phyloP scores from a whole-genome alignment of 2,888 invertebrate genomes.

The Allacma fusca region DNA sequence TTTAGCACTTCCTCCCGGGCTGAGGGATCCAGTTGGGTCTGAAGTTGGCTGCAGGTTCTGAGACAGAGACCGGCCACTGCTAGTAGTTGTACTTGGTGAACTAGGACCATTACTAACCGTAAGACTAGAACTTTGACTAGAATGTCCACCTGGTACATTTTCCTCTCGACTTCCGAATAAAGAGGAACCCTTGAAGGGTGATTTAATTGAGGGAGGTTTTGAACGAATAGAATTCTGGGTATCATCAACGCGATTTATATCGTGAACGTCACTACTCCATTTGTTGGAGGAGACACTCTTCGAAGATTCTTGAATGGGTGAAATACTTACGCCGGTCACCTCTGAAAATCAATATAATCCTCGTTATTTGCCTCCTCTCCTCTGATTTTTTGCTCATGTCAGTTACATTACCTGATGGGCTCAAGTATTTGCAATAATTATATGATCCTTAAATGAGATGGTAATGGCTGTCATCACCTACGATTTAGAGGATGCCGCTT shows the following conservation, averaged over 20 bases:
- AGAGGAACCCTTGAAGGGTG: slow-evolving; percentile 20
- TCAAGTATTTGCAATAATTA: neutral
- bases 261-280: slow-evolving; percentile 34
- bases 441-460: neutral
- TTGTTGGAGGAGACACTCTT: slow-evolving; percentile 13
- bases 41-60: slow-evolving; percentile 16
- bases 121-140: slow-evolving; percentile 40
- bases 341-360: slow-evolving; percentile 24
- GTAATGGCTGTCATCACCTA: neutral
- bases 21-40: neutral
- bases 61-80: slow-evolving; percentile 33
- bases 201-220: slow-evolving; percentile 32
- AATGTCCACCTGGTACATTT: slow-evolving; percentile 17
- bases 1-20: slow-evolving; percentile 6
- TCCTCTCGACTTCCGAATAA: neutral
- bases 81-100: slow-evolving; percentile 34
- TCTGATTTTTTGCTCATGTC: neutral
- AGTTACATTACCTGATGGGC: neutral
- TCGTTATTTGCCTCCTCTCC: neutral
- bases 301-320: slow-evolving; percentile 33
- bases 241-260: slow-evolving; percentile 15
- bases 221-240: neutral
- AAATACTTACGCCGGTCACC: slow-evolving; percentile 33
- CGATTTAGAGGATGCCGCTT: neutral
- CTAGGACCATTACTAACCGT: slow-evolving; percentile 32